Evolutionary conservation across 2,797 vertebrate genomes (phyloP), one percentile per base, ranked within the genome.

Genomic region (Danio albolineatus): DNA sequence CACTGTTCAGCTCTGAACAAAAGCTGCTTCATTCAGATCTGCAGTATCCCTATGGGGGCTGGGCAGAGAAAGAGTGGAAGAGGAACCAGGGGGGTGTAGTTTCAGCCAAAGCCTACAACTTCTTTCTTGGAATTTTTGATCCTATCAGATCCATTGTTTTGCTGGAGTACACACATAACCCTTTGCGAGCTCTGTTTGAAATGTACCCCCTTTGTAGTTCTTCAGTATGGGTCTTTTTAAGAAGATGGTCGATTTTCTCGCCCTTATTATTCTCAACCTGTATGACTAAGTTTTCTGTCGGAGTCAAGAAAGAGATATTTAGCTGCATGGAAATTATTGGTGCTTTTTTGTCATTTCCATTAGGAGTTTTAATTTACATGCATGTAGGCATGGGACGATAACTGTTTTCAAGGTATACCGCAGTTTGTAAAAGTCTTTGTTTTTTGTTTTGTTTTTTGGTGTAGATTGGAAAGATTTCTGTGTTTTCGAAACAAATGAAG

Each of bases 11-110:
- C 67, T 64, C 57, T 21, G 82, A 88, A 90, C 88, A 90, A 88
- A 86, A 84, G 84, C 44, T 81, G 65, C 86, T 87, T 88, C 81
- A 83, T 82, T 88, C 71, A 60, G 66, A 66, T 74, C 72, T 59
- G 51, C 41, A 61, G 66, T 79, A 46, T 83, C 75, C 60, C 83
- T 80, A 77, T 5, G 82, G 82, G 80, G 77, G 82, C 77, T 41
- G 85, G 59, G 67, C 46, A 82, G 77, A 19, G 19, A 60, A 70
- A 80, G 78, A 49, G 36, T 64, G 49, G 19, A 74, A 76, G 76
- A 39, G 36, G 64, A 67, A 80, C 57, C 17, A 21, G 43, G 76
- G 51, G 41, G 66, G 76, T 36, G 43, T 43, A 76, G 85, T 82
- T 86, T 86, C 82, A 82, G 64, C 78, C 65, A 60, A 62, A 78